Percentiles rank a stretch among this genome's conserved stretches.
Evolutionary conservation across 2,888 invertebrate genomes (phyloP).

Genomic region (Gastracanthus pulcherrimus): DNA sequence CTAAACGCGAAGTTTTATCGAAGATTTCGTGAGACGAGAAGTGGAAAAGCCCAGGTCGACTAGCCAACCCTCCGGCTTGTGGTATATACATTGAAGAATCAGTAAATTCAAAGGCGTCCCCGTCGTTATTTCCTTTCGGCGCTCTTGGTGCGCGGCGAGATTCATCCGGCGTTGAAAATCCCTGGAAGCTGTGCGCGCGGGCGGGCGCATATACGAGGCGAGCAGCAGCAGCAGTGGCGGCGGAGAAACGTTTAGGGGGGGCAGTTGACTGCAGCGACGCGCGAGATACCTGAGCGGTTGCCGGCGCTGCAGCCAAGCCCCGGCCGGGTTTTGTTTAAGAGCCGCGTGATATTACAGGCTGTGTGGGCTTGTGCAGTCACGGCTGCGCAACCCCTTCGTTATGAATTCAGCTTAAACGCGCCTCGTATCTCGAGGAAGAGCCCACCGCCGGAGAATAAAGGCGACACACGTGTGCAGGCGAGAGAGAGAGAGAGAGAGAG

Average conservation of each 20-base stretch:
- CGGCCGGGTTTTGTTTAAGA: conserved; percentile 16
- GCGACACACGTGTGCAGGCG: neutral
- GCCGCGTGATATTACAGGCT: conserved; percentile 18
- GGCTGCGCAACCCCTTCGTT: conserved; percentile 28
- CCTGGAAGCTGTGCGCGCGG: neutral
- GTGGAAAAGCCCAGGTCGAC: no score
- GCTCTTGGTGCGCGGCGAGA: no score
- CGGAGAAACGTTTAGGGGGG: neutral
- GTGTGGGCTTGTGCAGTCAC: neutral
- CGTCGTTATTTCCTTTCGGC: conserved; percentile 15
- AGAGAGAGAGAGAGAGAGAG: no score
- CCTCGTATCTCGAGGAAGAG: conserved; percentile 10
- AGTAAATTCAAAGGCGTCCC: conserved; percentile 13
- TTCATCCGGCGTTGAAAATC: neutral
- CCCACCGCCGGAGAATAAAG: neutral
- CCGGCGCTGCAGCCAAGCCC: neutral
- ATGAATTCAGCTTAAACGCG: conserved; percentile 48
- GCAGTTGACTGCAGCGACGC: conserved; percentile 9
- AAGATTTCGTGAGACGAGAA: neutral
- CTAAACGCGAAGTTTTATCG: no score
- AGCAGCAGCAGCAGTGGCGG: no score
- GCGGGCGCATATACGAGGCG: neutral
- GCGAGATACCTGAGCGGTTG: neutral
- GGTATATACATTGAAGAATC: conserved; percentile 39
- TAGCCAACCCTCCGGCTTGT: no score